Evolutionary conservation across 1,140 invertebrate species (phyloP).

Genomic region (Aethina tumida): DNA sequence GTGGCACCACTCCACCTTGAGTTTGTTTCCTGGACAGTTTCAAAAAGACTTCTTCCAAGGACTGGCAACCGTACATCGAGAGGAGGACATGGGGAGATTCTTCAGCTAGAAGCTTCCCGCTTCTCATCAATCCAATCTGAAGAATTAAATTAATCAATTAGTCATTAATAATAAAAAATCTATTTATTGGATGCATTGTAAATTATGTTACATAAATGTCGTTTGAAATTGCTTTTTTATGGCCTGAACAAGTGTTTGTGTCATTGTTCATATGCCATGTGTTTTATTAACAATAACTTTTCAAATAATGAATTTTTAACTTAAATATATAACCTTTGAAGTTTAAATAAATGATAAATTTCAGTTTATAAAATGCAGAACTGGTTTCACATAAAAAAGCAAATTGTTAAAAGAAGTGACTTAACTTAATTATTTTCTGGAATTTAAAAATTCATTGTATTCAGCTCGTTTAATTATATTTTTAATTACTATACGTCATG

Average conservation of each 20-base stretch:
- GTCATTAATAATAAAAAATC: constrained; percentile 1
- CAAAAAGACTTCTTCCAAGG: constrained; percentile 88
- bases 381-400: neutral
- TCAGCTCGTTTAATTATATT: too few species aligned
- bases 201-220: too few species aligned
- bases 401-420: too few species aligned
- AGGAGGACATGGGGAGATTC: constrained; percentile 79
- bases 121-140: constrained; percentile 90
- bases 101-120: constrained; percentile 82
- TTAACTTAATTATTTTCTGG: too few species aligned
- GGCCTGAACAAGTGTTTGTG: too few species aligned
- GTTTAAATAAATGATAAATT: neutral
- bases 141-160: constrained; percentile 7
- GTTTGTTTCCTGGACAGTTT: constrained; percentile 63
- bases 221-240: too few species aligned
- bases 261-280: too few species aligned
- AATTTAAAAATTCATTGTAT: too few species aligned
- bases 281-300: too few species aligned
- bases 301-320: neutral
- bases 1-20: constrained; percentile 12
- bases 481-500: too few species aligned
- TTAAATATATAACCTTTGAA: neutral
- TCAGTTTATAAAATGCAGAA: neutral
- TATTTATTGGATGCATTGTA: neutral
- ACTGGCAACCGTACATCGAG: constrained; percentile 69